Evolutionary conservation across 2,888 invertebrate species (phyloP), one percentile per base, ranked within the genome.

Genomic region (Diarsia mendica): DNA sequence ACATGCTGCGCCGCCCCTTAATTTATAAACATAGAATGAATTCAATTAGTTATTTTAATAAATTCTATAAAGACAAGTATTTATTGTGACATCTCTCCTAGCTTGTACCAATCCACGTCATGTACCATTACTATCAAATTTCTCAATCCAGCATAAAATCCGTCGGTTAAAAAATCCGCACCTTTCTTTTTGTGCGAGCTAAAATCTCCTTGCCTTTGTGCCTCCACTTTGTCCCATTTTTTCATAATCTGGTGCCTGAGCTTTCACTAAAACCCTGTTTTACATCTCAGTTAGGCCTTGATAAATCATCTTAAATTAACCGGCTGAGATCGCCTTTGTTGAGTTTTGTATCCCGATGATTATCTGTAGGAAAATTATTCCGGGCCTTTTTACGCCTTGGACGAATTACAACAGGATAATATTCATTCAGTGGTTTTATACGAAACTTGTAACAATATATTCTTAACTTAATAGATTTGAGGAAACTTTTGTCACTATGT

Each of bases 361-460:
- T 75, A 86, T 86, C 74, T 77, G 10, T 6, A 39, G 66, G 75
- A 79, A 75, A 73, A 80, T 79, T 77, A 76, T 78, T 55, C 51
- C 2, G n/a, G 33, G 15, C 10, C 66, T 72, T 82, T 80, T 77
- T 79, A 61, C 64, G 70, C 68, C 39, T 70, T 48, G 28, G 79
- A 76, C 71, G 44, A 79, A 86, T 86, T 81, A 83, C 64, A 77
- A 63, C 65, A 48, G 68, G 70, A 82, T 83, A 70, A 81, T 79
- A 76, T 51, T 67, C 67, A 64, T 68, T 78, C 67, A 79, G 55
- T 8, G 66, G 58, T 76, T 82, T 75, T 69, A 77, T 79, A 71
- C 23, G 13, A 80, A 86, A 85, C 79, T 85, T 82, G 18, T 67
- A 76, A 84, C 87, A 85, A 72, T 86, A 83, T 80, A 82, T 80